Conservation (phyloP, 64 coral and sea anemone species). For the Montipora efflorescens region DNA sequence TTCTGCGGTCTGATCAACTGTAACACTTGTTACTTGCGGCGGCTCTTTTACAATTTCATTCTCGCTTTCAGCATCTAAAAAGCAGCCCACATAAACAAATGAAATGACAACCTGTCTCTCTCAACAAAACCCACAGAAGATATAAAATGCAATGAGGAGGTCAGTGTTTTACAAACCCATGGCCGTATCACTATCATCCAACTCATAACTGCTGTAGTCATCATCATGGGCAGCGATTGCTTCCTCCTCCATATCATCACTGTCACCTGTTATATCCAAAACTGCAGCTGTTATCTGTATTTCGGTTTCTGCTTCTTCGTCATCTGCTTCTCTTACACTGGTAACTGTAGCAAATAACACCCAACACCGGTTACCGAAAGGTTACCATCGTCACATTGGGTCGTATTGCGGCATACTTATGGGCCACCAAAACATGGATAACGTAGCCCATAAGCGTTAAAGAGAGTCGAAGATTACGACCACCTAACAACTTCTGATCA, state of each 20-base stretch:
- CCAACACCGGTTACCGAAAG: no score
- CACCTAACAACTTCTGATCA: no score
- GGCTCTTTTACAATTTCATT: slow-evolving; percentile 10
- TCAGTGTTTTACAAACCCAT: slow-evolving; percentile 35
- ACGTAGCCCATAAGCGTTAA: no score
- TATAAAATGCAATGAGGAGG: neutral
- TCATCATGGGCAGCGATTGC: slow-evolving; percentile 61
- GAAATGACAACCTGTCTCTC: no score
- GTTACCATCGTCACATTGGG: no score
- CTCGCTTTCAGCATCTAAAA: slow-evolving; percentile 27
- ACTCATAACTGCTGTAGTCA: slow-evolving; percentile 83
- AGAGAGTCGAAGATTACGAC: no score
- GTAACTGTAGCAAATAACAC: neutral
- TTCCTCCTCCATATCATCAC: slow-evolving; percentile 79
- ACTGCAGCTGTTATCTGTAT: slow-evolving; percentile 94
- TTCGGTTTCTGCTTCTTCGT: slow-evolving; percentile 64
- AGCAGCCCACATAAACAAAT: neutral
- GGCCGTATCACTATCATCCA: slow-evolving; percentile 86
- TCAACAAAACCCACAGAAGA: neutral
- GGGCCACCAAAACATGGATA: no score
- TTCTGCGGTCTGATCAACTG: neutral
- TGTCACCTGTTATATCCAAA: slow-evolving; percentile 76
- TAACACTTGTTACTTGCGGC: slow-evolving; percentile 22
- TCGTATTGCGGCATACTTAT: no score
- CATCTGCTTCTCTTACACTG: neutral